Conservation (phyloP, 2,888 invertebrate genomes). For the Beris morrisii region DNA sequence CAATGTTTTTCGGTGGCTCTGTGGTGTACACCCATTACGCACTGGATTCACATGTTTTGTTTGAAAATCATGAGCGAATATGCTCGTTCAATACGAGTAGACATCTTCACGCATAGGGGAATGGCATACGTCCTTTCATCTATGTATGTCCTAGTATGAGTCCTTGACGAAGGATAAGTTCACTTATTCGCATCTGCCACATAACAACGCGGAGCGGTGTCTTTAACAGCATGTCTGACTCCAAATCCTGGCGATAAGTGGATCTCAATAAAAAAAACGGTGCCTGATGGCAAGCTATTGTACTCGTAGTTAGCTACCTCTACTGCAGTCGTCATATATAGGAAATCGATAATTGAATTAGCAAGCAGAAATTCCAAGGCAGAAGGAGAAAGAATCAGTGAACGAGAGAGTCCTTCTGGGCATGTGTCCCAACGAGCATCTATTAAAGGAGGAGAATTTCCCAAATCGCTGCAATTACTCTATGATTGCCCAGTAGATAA, state of each 20-base stretch:
- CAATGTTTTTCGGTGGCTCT: no score
- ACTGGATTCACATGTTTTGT: conserved; percentile 12
- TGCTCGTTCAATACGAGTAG: conserved; percentile 20
- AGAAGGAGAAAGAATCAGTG: background rate
- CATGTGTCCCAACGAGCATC: conserved; percentile 1
- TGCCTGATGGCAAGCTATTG: conserved; percentile 8
- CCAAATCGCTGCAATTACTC: no score
- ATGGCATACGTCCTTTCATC: conserved; percentile 12
- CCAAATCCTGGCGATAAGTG: conserved; percentile 1
- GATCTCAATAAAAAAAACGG: conserved; percentile 23
- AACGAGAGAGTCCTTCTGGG: background rate
- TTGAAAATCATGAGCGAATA: conserved; percentile 23
- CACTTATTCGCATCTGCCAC: conserved; percentile 28
- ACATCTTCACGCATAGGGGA: background rate
- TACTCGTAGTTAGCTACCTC: background rate
- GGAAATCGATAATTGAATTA: conserved; percentile 26
- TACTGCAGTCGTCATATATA: background rate
- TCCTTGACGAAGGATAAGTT: conserved; percentile 21
- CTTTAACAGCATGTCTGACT: background rate
- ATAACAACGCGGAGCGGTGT: background rate
- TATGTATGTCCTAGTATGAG: conserved; percentile 2
- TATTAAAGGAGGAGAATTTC: background rate
- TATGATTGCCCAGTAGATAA: no score
- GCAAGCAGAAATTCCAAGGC: background rate
- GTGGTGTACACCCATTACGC: no score